Evolutionary conservation across 1,140 invertebrate genomes (phyloP).

Genomic region (Drosophila cardini): DNA sequence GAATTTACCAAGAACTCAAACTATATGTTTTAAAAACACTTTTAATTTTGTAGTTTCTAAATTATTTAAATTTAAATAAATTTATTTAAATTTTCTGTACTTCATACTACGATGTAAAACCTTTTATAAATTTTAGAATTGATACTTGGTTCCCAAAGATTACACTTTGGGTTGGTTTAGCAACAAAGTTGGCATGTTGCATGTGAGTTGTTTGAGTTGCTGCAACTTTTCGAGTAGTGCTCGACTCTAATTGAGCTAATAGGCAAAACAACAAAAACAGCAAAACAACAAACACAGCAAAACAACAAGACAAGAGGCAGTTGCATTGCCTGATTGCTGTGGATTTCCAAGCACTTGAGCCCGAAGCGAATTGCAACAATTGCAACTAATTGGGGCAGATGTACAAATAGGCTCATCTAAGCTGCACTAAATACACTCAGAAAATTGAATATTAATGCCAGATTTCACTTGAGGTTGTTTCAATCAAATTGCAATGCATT

Average conservation of each 20-base stretch:
- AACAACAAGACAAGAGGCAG: conserved; percentile 19
- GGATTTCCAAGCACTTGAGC: conserved; percentile 45
- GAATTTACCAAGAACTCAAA: not conserved
- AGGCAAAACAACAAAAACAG: not conserved
- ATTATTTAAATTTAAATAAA: too few species aligned
- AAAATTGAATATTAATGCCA: conserved; percentile 81
- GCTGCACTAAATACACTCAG: conserved; percentile 68
- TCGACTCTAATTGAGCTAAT: conserved; percentile 32
- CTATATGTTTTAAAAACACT: not conserved
- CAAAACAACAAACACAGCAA: too few species aligned
- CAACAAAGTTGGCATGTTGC: conserved; percentile 33
- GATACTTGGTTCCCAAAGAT: too few species aligned
- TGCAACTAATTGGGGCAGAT: conserved; percentile 71
- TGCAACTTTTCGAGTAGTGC: conserved; percentile 27
- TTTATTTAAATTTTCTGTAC: not conserved
- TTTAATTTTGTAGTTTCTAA: too few species aligned
- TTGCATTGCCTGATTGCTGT: conserved; percentile 6
- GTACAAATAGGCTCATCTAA: conserved; percentile 45
- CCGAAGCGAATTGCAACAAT: conserved; percentile 64
- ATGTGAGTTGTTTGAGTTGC: conserved; percentile 10
- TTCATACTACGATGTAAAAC: too few species aligned
- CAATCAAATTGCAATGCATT: conserved; percentile 58
- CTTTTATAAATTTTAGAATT: too few species aligned
- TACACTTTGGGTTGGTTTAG: not conserved
- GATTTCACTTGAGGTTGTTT: conserved; percentile 59